Evolutionary conservation across 1,140 invertebrate species (phyloP).

Genomic region (Neodiprion fabricii): DNA sequence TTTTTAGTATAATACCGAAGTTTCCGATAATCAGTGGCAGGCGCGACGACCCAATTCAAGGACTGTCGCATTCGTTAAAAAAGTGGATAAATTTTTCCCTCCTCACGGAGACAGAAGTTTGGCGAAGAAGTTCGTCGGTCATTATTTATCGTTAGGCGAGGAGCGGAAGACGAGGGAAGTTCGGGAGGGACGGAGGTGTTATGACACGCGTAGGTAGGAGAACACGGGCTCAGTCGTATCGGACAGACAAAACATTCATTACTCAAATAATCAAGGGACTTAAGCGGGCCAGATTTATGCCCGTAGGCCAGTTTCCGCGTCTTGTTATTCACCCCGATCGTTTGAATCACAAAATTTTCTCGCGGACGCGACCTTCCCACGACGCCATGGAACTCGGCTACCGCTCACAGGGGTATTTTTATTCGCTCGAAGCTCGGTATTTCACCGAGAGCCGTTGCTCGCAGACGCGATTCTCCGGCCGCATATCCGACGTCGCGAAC

Average conservation of each 20-base stretch:
- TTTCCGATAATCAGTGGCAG: too few species aligned
- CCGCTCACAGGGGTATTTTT: neutral
- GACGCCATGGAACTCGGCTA: neutral
- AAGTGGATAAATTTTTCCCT: too few species aligned
- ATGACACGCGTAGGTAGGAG: neutral
- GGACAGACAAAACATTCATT: conserved; percentile 1
- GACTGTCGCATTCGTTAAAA: too few species aligned
- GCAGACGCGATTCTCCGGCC: neutral
- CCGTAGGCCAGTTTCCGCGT: neutral
- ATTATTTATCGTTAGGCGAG: too few species aligned
- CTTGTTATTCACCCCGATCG: neutral
- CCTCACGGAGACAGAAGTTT: too few species aligned
- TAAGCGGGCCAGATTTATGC: neutral
- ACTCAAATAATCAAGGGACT: neutral
- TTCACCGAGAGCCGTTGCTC: neutral
- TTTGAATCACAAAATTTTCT: neutral
- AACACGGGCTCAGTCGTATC: neutral
- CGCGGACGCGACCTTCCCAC: neutral
- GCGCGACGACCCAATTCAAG: too few species aligned
- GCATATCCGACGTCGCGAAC: neutral
- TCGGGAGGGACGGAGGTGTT: neutral
- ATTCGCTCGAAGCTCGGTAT: neutral
- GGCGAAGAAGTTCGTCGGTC: too few species aligned
- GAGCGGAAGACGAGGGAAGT: too few species aligned
- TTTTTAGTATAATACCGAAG: too few species aligned